Evolutionary conservation across 2,888 invertebrate species (phyloP).

Genomic region (Drosophila quinaria): DNA sequence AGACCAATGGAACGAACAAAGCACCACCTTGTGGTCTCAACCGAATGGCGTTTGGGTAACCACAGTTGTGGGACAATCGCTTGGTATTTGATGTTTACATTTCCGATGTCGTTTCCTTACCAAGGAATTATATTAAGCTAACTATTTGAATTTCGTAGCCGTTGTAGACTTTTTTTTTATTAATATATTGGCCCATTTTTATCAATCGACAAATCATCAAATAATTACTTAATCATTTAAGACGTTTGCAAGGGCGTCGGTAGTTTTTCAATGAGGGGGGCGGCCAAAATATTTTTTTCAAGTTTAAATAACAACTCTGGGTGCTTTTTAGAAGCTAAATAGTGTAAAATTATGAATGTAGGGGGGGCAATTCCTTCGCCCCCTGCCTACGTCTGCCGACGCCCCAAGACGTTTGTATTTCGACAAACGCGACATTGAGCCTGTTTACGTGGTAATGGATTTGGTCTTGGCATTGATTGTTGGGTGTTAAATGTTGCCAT

Average conservation of each 20-base stretch:
- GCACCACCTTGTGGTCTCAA: background rate
- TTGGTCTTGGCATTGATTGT: background rate
- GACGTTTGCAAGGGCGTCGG: no score
- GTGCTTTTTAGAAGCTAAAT: no score
- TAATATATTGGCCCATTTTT: slow-evolving; percentile 43
- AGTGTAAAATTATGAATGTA: no score
- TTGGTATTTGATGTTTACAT: slow-evolving; percentile 30
- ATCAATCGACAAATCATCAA: slow-evolving; percentile 37
- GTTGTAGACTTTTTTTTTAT: slow-evolving; percentile 15
- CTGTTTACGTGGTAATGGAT: background rate
- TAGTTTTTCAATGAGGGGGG: no score
- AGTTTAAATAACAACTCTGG: no score
- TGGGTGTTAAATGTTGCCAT: background rate
- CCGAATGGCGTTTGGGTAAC: background rate
- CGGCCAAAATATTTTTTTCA: no score
- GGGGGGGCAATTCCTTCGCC: no score
- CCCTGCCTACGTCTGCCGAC: no score
- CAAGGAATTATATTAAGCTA: slow-evolving; percentile 5
- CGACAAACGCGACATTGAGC: background rate
- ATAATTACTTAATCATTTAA: slow-evolving; percentile 38
- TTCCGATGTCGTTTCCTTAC: slow-evolving; percentile 7
- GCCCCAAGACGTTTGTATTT: no score
- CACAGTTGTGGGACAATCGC: slow-evolving; percentile 6
- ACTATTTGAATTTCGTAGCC: slow-evolving; percentile 25
- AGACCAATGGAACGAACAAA: background rate